Conservation (phyloP, 1,140 invertebrate species). For the Pissodes strobi region DNA sequence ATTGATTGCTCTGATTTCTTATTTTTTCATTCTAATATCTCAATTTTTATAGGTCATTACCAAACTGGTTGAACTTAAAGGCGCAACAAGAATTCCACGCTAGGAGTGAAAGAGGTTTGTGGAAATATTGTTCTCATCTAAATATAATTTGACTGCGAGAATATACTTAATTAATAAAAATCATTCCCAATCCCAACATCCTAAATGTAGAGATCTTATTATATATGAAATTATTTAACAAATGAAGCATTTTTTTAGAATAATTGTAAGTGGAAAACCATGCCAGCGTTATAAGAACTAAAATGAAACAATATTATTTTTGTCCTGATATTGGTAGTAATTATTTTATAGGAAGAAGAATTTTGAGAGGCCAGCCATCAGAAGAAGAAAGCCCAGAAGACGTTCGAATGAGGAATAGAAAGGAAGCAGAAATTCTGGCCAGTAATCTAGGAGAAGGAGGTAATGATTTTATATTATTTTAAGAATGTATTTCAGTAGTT, state of each 20-base stretch:
- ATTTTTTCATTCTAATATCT: not conserved
- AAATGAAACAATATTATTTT: not conserved
- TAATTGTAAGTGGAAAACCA: no score
- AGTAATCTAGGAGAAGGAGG: slow-evolving; percentile 84
- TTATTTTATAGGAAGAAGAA: slow-evolving; percentile 29
- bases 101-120: slow-evolving; percentile 44
- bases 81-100: slow-evolving; percentile 56
- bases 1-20: no score
- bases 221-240: no score
- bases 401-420: slow-evolving; percentile 77
- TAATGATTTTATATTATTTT: slow-evolving; percentile 72
- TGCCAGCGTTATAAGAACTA: no score
- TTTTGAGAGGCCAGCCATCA: slow-evolving; percentile 60
- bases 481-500: no score
- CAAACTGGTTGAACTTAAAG: slow-evolving; percentile 81
- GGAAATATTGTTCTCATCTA: no score
- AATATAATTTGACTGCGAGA: no score
- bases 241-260: no score
- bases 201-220: no score
- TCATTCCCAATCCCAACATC: no score
- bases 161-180: no score
- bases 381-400: slow-evolving; percentile 77
- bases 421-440: slow-evolving; percentile 91
- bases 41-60: slow-evolving; percentile 66
- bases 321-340: no score